phyloP scores from a whole-genome alignment of 2,888 invertebrate genomes.

The Dryobotodes eremita region DNA sequence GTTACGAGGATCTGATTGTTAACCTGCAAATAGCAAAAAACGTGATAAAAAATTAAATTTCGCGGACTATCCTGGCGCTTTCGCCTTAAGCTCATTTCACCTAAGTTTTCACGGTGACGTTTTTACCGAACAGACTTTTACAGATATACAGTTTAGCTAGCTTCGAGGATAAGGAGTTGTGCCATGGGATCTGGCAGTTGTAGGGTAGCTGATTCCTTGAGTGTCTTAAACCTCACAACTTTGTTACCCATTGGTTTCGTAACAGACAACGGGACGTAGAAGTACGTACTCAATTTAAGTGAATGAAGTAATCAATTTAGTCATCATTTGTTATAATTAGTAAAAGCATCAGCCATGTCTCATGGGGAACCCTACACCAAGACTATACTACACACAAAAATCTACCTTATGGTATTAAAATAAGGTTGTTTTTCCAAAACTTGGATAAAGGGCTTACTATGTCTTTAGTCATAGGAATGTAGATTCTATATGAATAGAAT shows the following conservation, averaged over 20 bases:
- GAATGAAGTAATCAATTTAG: conserved; percentile 58
- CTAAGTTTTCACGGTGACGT: no score
- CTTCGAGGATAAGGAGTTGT: background rate
- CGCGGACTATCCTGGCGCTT: no score
- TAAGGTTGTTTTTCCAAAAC: conserved; percentile 22
- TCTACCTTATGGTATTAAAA: fast-evolving
- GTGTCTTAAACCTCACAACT: background rate
- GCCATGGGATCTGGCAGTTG: background rate
- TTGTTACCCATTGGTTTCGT: background rate
- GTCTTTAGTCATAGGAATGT: conserved; percentile 20
- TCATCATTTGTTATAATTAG: conserved; percentile 58
- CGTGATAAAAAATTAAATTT: no score
- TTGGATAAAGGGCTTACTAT: background rate
- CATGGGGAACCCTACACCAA: conserved; percentile 33
- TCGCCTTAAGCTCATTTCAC: no score
- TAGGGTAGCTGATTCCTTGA: background rate
- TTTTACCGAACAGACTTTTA: no score
- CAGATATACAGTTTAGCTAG: background rate
- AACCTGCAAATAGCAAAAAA: no score
- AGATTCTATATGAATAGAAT: fast-evolving
- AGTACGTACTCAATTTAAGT: conserved; percentile 13
- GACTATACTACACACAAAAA: conserved; percentile 14
- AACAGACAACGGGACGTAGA: background rate
- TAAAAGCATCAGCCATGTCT: conserved; percentile 37
- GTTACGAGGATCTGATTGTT: no score